Percentiles rank a stretch among this genome's conserved stretches.
phyloP scores from a whole-genome alignment of 2,888 invertebrate species.

The Thecocarcelia acutangulata region DNA sequence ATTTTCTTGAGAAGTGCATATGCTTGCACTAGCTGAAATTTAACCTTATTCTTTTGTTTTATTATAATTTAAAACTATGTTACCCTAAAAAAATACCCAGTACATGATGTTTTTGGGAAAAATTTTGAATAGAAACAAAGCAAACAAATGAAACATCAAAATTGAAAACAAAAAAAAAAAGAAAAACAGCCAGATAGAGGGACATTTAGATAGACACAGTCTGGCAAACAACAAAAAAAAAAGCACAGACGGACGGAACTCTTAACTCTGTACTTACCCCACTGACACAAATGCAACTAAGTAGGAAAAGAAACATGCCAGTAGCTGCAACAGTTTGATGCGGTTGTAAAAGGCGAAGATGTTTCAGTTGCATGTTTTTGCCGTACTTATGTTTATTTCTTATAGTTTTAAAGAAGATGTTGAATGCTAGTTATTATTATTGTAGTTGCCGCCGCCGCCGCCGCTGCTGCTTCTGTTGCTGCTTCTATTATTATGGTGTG shows the following conservation, averaged over 20 bases:
- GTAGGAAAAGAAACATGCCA: slow-evolving; percentile 77
- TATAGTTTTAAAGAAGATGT: slow-evolving; percentile 45
- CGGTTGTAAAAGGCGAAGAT: slow-evolving; percentile 71
- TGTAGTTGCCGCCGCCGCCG: slow-evolving; percentile 38
- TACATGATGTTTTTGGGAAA: slow-evolving; percentile 55
- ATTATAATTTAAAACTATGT: too few relatives aligned
- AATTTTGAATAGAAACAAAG: slow-evolving; percentile 30
- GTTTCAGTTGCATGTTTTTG: slow-evolving; percentile 63
- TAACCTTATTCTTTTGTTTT: too few relatives aligned
- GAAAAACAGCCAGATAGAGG: slow-evolving; percentile 3
- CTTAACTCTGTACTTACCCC: slow-evolving; percentile 78
- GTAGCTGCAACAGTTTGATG: slow-evolving; percentile 71
- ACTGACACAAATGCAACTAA: slow-evolving; percentile 81
- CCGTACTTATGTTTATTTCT: too few relatives aligned
- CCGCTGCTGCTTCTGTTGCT: slow-evolving; percentile 53
- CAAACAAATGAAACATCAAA: slow-evolving; percentile 17
- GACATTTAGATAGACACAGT: slow-evolving; percentile 14
- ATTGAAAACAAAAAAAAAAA: slow-evolving; percentile 13
- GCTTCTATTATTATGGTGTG: slow-evolving; percentile 63
- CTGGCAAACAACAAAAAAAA: slow-evolving; percentile 7
- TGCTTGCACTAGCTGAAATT: too few relatives aligned
- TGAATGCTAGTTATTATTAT: slow-evolving; percentile 45
- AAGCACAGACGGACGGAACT: slow-evolving; percentile 16
- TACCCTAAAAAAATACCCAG: too few relatives aligned
- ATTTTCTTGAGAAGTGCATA: too few relatives aligned